A percentile compares a stretch with the other conserved stretches of the same genome.
phyloP scores from a whole-genome alignment of 1,140 invertebrate genomes.

The Oryctes rhinoceros region DNA sequence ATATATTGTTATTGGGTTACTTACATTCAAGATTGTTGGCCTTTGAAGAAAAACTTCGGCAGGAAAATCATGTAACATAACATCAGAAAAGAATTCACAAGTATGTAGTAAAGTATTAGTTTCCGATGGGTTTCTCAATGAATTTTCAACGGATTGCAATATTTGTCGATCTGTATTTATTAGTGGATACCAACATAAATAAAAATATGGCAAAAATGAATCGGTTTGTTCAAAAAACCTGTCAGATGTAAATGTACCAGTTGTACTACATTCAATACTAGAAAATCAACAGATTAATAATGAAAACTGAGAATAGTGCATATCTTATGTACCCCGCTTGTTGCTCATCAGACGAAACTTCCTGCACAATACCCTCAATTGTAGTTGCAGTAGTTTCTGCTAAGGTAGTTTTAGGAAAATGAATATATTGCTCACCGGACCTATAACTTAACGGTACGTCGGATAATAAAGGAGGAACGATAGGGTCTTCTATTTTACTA shows the following conservation, averaged over 20 bases:
- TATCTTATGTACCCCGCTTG: slow-evolving; percentile 46
- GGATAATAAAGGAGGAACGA: slow-evolving; percentile 51
- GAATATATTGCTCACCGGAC: slow-evolving; percentile 15
- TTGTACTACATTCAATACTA: not conserved
- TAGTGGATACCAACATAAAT: slow-evolving; percentile 42
- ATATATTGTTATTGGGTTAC: not conserved
- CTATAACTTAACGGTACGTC: slow-evolving; percentile 57
- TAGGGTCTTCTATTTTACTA: slow-evolving; percentile 2
- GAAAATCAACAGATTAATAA: not conserved
- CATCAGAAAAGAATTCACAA: slow-evolving; percentile 72
- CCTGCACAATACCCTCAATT: slow-evolving; percentile 52
- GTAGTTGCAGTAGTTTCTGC: slow-evolving; percentile 54
- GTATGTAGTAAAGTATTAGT: slow-evolving; percentile 53
- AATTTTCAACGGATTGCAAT: slow-evolving; percentile 56
- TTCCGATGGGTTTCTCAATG: slow-evolving; percentile 52
- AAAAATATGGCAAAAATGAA: not conserved
- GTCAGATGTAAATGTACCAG: not conserved
- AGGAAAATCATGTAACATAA: slow-evolving; percentile 74
- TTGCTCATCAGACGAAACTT: slow-evolving; percentile 47
- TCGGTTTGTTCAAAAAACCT: not conserved
- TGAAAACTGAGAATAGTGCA: not conserved
- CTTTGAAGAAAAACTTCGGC: slow-evolving; percentile 75
- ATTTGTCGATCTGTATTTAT: slow-evolving; percentile 57
- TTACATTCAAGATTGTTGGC: slow-evolving; percentile 68
- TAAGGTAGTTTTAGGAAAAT: not conserved